phyloP scores from a whole-genome alignment of 2,797 vertebrate species.

The Halcyon leucocephala region DNA sequence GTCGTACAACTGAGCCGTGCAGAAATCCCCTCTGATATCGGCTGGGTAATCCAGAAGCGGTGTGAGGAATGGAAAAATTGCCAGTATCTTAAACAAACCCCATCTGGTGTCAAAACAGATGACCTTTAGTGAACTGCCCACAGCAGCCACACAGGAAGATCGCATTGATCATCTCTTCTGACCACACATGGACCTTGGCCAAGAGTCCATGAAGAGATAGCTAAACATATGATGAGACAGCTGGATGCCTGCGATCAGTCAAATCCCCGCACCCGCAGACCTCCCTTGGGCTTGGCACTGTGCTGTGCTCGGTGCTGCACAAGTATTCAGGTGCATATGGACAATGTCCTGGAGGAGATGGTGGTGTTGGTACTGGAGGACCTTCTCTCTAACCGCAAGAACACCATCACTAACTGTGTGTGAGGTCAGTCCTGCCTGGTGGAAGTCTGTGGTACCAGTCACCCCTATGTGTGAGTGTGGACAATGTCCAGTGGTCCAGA shows the following conservation, averaged over 20 bases:
- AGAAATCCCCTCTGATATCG: neutral
- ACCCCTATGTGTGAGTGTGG: neutral
- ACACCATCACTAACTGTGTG: neutral
- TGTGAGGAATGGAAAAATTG: neutral
- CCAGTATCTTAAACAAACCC: neutral
- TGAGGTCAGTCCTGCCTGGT: neutral
- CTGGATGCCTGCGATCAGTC: neutral
- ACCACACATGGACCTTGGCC: neutral
- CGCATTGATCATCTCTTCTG: neutral
- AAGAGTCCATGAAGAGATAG: neutral
- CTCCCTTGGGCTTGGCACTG: neutral
- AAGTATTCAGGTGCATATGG: neutral
- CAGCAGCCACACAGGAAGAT: neutral
- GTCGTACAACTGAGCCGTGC: neutral
- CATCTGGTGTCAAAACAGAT: neutral
- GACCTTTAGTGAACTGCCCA: neutral
- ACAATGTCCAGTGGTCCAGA: fast-evolving
- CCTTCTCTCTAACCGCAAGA: neutral
- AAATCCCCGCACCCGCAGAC: neutral
- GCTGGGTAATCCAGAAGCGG: neutral
- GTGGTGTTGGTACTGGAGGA: neutral
- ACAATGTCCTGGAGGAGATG: neutral
- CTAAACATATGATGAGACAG: neutral
- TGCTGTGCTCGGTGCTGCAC: neutral
- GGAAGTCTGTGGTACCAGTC: neutral